Percentiles rank a stretch among this genome's conserved stretches.
Conservation (phyloP, 2,888 invertebrate genomes). For the Leptothorax acervorum region DNA sequence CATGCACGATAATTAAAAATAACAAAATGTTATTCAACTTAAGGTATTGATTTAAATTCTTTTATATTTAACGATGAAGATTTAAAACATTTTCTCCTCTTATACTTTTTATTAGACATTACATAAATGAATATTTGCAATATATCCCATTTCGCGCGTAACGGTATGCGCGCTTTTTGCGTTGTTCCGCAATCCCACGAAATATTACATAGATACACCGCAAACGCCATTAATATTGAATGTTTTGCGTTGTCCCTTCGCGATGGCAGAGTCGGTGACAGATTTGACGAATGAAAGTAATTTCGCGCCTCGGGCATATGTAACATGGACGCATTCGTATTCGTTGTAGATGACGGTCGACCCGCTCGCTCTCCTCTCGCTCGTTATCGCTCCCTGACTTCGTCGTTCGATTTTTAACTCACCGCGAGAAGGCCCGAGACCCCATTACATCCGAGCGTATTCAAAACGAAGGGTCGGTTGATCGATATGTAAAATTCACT, state of each 20-base stretch:
- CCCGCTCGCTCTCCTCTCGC: conserved; percentile 40
- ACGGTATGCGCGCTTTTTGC: neutral
- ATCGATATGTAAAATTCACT: conserved; percentile 78
- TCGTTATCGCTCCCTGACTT: neutral
- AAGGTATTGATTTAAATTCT: too few species aligned
- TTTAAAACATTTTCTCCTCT: neutral
- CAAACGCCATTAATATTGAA: conserved; percentile 38
- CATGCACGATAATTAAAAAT: too few species aligned
- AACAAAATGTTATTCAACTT: too few species aligned
- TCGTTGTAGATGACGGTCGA: conserved; percentile 60
- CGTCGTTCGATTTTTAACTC: conserved; percentile 48
- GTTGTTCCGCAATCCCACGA: neutral
- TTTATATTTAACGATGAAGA: neutral
- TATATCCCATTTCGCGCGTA: neutral
- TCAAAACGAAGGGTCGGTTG: conserved; percentile 69
- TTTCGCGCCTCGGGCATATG: conserved; percentile 46
- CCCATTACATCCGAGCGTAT: conserved; percentile 69
- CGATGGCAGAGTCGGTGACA: conserved; percentile 50
- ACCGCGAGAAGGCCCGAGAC: conserved; percentile 15
- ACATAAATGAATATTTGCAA: conserved; percentile 4
- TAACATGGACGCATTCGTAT: conserved; percentile 52
- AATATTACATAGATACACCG: conserved; percentile 20
- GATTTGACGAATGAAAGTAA: conserved; percentile 72
- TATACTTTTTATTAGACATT: neutral
- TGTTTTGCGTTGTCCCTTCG: conserved; percentile 29